These are phyloP conservation scores for Myotis myotis DNA, from an alignment of 2,797 vertebrate species.

Conservation along the genomic window DNA sequence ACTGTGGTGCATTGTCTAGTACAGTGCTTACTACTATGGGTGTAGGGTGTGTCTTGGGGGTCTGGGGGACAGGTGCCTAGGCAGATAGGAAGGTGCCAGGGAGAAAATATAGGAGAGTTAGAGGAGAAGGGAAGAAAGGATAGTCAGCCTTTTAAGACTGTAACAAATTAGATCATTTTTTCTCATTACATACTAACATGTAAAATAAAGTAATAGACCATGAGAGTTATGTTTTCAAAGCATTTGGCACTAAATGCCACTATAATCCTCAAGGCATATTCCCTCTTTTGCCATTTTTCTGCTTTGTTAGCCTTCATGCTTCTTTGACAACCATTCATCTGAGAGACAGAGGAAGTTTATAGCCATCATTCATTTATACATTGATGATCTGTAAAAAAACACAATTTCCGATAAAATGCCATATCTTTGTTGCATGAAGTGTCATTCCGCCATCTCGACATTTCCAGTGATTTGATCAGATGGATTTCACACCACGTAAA, in stretches of 20 bases:
- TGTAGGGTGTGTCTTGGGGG: not conserved
- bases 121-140: not conserved
- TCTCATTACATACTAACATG: conserved; percentile 44
- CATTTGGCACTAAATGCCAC: conserved; percentile 38
- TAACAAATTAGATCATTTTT: conserved; percentile 37
- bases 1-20: not conserved
- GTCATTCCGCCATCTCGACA: conserved; percentile 17
- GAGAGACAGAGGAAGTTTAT: conserved; percentile 56
- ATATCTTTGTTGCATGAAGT: conserved; percentile 46
- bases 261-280: conserved; percentile 51
- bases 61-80: not conserved
- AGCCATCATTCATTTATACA: conserved; percentile 61
- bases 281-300: conserved; percentile 62
- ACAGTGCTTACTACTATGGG: not conserved
- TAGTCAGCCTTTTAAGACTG: not conserved
- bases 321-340: conserved; percentile 53
- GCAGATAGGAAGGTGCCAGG: not conserved
- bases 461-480: conserved; percentile 55
- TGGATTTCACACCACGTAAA: conserved; percentile 63
- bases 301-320: conserved; percentile 61
- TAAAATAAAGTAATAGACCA: conserved; percentile 62
- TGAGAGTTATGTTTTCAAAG: conserved; percentile 62
- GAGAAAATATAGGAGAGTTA: not conserved
- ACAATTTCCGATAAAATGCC: conserved; percentile 68
- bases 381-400: conserved; percentile 52